A percentile compares a stretch with the other conserved stretches of the same genome.
Conservation (phyloP, 2,888 invertebrate species). For the Laothoe populi region DNA sequence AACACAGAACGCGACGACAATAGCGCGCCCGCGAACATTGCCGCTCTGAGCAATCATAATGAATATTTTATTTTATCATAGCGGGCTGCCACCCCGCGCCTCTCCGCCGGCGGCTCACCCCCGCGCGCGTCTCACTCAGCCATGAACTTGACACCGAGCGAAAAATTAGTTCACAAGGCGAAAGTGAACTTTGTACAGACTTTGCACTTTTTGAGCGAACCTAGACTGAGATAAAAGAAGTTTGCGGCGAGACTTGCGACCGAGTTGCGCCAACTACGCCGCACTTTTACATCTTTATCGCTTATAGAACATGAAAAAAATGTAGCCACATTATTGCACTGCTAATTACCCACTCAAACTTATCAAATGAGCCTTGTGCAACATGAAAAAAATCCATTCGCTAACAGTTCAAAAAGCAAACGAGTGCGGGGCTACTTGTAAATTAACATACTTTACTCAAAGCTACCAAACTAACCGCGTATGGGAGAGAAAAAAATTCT, state of each 20-base stretch:
- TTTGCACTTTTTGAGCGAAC: constrained; percentile 81
- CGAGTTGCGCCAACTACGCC: constrained; percentile 24
- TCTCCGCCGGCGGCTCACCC: constrained; percentile 40
- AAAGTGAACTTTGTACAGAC: constrained; percentile 83
- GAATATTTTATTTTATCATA: constrained; percentile 85
- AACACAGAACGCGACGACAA: constrained; percentile 48
- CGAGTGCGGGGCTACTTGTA: constrained; percentile 66
- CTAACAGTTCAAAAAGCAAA: constrained; percentile 67
- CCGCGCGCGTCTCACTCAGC: constrained; percentile 53
- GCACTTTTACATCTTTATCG: constrained; percentile 2
- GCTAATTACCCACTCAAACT: constrained; percentile 59
- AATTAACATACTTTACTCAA: constrained; percentile 83
- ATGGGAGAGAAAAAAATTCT: constrained; percentile 70
- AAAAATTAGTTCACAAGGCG: constrained; percentile 85
- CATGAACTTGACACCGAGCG: constrained; percentile 84
- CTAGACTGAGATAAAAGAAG: constrained; percentile 81
- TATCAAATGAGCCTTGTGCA: constrained; percentile 52
- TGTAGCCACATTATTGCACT: constrained; percentile 38
- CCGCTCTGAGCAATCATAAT: constrained; percentile 82
- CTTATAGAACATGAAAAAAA: background rate
- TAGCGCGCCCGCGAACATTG: constrained; percentile 69
- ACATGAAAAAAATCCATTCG: constrained; percentile 44
- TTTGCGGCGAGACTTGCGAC: constrained; percentile 46
- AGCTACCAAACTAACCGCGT: constrained; percentile 80
- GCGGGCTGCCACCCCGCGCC: constrained; percentile 51